Evolutionary conservation across 2,888 invertebrate species (phyloP).

Genomic region (Cyclophora albipunctata): DNA sequence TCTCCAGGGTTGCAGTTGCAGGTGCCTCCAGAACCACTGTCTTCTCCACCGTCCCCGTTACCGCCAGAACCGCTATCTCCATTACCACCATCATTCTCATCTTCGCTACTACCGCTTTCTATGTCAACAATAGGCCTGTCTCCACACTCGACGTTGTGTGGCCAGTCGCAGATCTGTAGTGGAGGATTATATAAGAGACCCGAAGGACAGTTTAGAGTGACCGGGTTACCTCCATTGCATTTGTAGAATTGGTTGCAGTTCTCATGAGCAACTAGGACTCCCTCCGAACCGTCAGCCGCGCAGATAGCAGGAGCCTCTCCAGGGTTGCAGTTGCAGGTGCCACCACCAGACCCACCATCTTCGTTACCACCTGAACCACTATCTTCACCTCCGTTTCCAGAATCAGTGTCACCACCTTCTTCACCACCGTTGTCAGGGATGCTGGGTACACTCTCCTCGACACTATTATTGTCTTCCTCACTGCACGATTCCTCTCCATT

Average conservation of each 20-base stretch:
- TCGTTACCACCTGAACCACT: conserved; percentile 3
- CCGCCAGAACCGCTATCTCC: conserved; percentile 2
- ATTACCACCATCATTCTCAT: background rate
- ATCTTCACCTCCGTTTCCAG: conserved; percentile 4
- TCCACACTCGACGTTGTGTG: conserved; percentile 28
- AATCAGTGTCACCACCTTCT: conserved; percentile 7
- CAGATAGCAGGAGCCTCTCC: conserved; percentile 26
- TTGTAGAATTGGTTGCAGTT: conserved; percentile 37
- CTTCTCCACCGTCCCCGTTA: conserved; percentile 1
- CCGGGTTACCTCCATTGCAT: conserved; percentile 24
- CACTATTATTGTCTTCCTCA: conserved; percentile 3
- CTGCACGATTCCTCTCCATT: conserved; percentile 5
- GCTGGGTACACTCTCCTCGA: background rate
- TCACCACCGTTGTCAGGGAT: background rate
- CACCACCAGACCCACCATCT: conserved; percentile 4
- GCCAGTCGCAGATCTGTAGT: conserved; percentile 30
- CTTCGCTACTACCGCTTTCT: conserved; percentile 2
- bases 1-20: conserved; percentile 15
- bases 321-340: conserved; percentile 26
- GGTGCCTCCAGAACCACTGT: conserved; percentile 3
- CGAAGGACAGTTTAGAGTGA: conserved; percentile 18
- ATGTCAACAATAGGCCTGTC: conserved; percentile 18
- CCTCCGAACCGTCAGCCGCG: conserved; percentile 24
- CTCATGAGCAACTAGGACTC: conserved; percentile 27
- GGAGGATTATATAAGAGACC: conserved; percentile 25